Evolutionary conservation across 2,888 invertebrate species (phyloP).

Genomic region (Thysanoteuthis rhombus): DNA sequence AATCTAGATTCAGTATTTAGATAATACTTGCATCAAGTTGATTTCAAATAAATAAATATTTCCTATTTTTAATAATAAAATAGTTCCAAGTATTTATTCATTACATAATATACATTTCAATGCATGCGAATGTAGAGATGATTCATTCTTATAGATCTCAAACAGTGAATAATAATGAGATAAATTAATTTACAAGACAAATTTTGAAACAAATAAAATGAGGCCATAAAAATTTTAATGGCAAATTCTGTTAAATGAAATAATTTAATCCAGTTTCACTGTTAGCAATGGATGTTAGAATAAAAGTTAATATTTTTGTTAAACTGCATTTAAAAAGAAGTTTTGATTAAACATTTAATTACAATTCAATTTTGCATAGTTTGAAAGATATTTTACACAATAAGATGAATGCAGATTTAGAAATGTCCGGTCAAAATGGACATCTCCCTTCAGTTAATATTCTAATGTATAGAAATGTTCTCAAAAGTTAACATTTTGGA

Average conservation of each 20-base stretch:
- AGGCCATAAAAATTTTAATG: neutral
- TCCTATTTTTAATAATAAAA: neutral
- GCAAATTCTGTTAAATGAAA: neutral
- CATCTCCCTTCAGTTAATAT: no score
- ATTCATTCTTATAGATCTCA: neutral
- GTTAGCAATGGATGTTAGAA: neutral
- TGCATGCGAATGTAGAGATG: neutral
- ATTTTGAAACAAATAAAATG: neutral
- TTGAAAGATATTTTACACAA: neutral
- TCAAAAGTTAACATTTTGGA: no score
- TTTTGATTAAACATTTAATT: neutral
- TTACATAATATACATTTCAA: neutral
- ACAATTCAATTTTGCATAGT: neutral
- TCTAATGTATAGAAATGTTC: no score
- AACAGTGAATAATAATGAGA: neutral
- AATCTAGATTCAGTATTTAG: neutral
- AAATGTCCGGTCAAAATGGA: no score
- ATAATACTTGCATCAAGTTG: neutral
- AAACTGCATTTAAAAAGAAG: neutral
- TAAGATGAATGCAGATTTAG: neutral
- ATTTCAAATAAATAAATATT: neutral
- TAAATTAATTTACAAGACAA: neutral
- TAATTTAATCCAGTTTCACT: neutral
- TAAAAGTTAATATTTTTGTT: neutral
- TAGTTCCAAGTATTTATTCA: neutral